Percentiles rank a stretch among this genome's conserved stretches.
Evolutionary conservation across 2,113 vertebrate genomes (phyloP).

Genomic region (Burhinus bistriatus): DNA sequence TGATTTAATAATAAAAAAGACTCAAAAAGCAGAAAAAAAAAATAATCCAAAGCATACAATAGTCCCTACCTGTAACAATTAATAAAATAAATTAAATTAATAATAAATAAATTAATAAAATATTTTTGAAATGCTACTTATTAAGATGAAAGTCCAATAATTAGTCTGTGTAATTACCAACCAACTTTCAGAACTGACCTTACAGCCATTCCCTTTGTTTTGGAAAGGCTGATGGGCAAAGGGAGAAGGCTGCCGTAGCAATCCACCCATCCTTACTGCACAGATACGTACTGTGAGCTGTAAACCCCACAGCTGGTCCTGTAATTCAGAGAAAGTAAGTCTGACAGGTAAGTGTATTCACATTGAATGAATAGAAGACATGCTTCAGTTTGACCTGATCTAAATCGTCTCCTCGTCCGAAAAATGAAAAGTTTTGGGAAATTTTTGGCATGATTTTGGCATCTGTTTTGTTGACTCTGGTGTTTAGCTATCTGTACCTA

Average conservation of each 20-base stretch:
- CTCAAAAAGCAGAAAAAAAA: background rate
- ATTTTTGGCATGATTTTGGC: background rate
- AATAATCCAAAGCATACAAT: background rate
- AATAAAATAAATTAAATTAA: too few relatives aligned
- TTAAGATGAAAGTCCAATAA: slow-evolving; percentile 3
- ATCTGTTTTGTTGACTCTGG: background rate
- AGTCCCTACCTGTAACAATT: background rate
- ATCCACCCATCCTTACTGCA: background rate
- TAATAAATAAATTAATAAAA: too few relatives aligned
- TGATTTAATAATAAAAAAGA: background rate
- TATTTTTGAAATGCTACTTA: slow-evolving; percentile 33
- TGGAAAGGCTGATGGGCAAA: slow-evolving; percentile 1
- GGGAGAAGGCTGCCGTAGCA: background rate
- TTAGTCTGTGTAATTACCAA: background rate
- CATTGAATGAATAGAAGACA: background rate
- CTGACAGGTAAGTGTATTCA: background rate
- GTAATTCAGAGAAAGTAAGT: background rate
- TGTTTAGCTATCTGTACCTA: background rate
- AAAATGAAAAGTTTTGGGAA: background rate
- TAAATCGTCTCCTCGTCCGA: background rate
- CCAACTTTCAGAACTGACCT: background rate
- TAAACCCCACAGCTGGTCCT: background rate
- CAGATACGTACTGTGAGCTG: background rate
- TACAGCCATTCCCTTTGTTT: background rate
- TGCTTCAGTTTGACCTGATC: background rate